Percentiles rank a stretch among this genome's conserved stretches.
phyloP scores from a whole-genome alignment of 2,113 vertebrate species.

The Riparia riparia region DNA sequence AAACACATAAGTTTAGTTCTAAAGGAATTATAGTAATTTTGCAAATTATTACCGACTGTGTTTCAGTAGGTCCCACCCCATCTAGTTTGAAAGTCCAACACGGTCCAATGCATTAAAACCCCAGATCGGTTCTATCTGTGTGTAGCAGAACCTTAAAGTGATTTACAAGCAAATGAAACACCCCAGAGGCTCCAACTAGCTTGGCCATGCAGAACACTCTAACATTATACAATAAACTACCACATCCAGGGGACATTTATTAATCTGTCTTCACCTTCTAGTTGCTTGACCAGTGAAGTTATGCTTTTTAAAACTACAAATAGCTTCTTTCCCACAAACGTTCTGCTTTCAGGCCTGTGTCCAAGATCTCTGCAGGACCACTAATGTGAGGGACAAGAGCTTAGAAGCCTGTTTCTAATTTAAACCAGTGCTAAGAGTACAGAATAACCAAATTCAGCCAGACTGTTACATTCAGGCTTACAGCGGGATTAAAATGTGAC shows the following conservation, averaged over 20 bases:
- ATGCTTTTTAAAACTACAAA: constrained; percentile 35
- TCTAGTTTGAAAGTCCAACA: background rate
- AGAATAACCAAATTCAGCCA: background rate
- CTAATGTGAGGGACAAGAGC: constrained; percentile 1
- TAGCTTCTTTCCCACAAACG: constrained; percentile 47
- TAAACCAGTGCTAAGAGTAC: background rate
- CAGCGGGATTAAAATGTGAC: background rate
- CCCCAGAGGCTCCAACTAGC: background rate
- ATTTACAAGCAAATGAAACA: background rate
- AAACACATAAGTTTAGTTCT: background rate
- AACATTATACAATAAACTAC: constrained; percentile 2
- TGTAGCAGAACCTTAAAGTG: background rate
- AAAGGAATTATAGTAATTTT: background rate
- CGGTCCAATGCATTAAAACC: background rate
- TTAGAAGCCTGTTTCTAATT: constrained; percentile 25
- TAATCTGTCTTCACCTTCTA: constrained; percentile 45
- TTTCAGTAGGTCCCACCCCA: background rate
- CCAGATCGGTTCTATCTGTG: background rate
- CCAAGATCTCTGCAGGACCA: constrained; percentile 39
- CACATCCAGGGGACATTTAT: constrained; percentile 40
- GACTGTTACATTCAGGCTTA: background rate
- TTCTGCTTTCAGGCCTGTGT: constrained; percentile 13
- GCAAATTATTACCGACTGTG: background rate
- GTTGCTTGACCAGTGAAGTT: constrained; percentile 36
- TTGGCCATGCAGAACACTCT: background rate